Base-by-base conservation (phyloP, 1,140 invertebrate species). In the Aphis craccivora region DNA sequence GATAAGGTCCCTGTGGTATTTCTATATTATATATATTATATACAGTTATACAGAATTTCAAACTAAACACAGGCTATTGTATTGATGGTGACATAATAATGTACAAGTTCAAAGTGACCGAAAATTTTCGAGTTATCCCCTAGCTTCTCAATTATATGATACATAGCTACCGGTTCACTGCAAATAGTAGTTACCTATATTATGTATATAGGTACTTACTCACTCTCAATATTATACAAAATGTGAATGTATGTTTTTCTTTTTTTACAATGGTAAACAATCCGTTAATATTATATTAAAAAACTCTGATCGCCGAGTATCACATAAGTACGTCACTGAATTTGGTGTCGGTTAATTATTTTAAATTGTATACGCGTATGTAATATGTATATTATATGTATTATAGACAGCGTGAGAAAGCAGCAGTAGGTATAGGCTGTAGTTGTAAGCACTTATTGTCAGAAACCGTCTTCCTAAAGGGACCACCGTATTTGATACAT, bases 1-100 rank as follows among this genome's bases (percentile, higher is more conserved):
- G 35, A 89, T 55, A 55, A 55, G 37, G 88, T 89, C 35, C 88
- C 51, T 37, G 51, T 37, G 87, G 87, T 48, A 30, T 87, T 87
- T 9, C 43, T 87, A n/a, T 20, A 86, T 40, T 86, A 30, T 45
- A 86, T 86, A 86, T 45, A 11, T 0, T 6, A 86, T 45, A 84
- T 43, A 30, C 45, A 48, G 86, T 48, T 86, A n/a, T 76, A 87
- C 86, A 35, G 43, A 87, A 18, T 87, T 87, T 87, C 86, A 87
- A 87, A 87, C 86, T 22, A 48, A 87, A 87, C 86, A 48, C 43
- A n/a, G 86, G 14, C 45, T 35, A 87, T 37, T 48, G 18, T 35
- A 87, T 48, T 87, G 48, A 87, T 48, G 43, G 11, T 87, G 43
- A 45, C 25, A 14, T 87, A 48, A 14, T 87, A 48, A 76, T 76